Base-by-base conservation (phyloP, 2,888 invertebrate species). In the Eupithecia insigniata region DNA sequence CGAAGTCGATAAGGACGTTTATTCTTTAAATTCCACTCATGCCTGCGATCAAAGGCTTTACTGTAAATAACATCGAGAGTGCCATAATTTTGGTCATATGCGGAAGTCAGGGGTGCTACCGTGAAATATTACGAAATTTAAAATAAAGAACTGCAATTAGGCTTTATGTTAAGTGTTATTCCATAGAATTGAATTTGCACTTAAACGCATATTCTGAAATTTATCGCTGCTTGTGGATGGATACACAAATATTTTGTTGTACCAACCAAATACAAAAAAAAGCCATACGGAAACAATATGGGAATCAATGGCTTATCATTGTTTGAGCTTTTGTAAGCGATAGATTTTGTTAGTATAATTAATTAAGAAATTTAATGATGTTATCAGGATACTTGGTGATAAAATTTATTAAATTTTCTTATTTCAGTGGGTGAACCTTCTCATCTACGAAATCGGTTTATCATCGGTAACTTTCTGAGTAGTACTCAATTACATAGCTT, bases 1-100 rank as follows among this genome's bases (percentile, higher is more conserved):
- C 34, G 32, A 62, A 64, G 30, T 28, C 46, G 26, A 60, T 67
- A 58, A n/a, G 61, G 34, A 34, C 32, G 64, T 62, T 62, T 62
- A 62, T 62, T 28, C 60, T 34, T 62, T 32, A 62, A 32, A 61
- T 62, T 62, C 61, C 32, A 32, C 12, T 62, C 32, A 10, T 34
- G 18, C 51, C 43, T 67, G 69, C 71, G 66, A 79, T 81, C 82
- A 83, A 83, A 83, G 80, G 71, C 71, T 76, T 78, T 73, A 66
- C 79, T 80, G 78, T 76, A 78, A 81, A 81, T 81, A 78, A 74
- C 77, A 76, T 79, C 77, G 74, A 71, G 26, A 69, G 73, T 46
- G 46, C n/a, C 65, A 67, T 74, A 69, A 73, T 73, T 74, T 67
- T 55, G 67, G 68, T 66, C 70, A 66, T 68, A 36, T 51, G 55